Evolutionary conservation across 2,797 vertebrate genomes (phyloP).

Genomic region (Bovichtus diacanthus): DNA sequence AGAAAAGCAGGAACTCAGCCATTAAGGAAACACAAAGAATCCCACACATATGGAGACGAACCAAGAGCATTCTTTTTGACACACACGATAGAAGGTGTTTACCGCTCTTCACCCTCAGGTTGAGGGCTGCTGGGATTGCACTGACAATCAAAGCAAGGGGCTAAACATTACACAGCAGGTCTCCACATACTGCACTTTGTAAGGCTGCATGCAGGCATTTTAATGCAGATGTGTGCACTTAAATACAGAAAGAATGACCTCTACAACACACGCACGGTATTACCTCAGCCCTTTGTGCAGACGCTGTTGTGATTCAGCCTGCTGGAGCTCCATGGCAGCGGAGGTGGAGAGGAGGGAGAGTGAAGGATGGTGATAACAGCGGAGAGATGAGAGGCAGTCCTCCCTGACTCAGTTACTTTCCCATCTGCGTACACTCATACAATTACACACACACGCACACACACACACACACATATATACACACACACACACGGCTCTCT

Average conservation of each 20-base stretch:
- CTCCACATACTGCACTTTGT: slow-evolving; percentile 20
- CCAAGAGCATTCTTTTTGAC: neutral
- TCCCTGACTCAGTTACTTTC: slow-evolving; percentile 76
- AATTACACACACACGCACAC: slow-evolving; percentile 22
- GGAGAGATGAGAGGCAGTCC: slow-evolving; percentile 73
- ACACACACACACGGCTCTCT: slow-evolving; percentile 53
- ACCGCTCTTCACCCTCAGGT: slow-evolving; percentile 12
- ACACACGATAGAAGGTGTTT: neutral
- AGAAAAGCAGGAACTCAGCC: slow-evolving; percentile 61
- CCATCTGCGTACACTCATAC: slow-evolving; percentile 66
- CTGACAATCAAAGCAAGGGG: slow-evolving; percentile 20
- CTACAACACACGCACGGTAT: slow-evolving; percentile 24
- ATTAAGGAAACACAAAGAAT: slow-evolving; percentile 27
- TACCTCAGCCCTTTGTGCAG: slow-evolving; percentile 80
- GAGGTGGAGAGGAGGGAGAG: slow-evolving; percentile 64
- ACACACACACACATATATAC: slow-evolving; percentile 21
- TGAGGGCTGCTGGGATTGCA: slow-evolving; percentile 24
- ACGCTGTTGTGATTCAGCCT: slow-evolving; percentile 71
- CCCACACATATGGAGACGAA: slow-evolving; percentile 3
- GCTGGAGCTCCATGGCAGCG: slow-evolving; percentile 79
- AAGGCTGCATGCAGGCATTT: slow-evolving; percentile 56
- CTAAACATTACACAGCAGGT: slow-evolving; percentile 10
- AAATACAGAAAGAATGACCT: neutral
- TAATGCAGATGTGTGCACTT: slow-evolving; percentile 30
- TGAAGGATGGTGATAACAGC: slow-evolving; percentile 64